phyloP scores from a whole-genome alignment of 2,113 vertebrate species.

The Gymnarchus niloticus region DNA sequence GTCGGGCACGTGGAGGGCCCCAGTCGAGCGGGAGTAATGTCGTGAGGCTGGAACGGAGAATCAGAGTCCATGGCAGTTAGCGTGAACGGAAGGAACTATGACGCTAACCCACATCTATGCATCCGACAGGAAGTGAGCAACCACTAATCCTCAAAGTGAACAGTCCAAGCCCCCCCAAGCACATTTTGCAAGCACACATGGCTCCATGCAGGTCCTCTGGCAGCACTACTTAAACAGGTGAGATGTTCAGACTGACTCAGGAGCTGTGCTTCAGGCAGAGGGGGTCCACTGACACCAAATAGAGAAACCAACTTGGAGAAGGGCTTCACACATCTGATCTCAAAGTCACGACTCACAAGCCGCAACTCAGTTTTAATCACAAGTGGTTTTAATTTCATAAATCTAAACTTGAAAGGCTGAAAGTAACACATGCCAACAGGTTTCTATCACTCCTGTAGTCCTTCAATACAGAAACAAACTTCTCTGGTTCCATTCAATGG shows the following conservation, averaged over 20 bases:
- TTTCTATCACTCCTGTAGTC: no score
- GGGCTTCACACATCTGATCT: no score
- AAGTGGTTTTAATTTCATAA: no score
- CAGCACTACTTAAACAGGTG: neutral
- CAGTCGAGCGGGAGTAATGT: slow-evolving; percentile 97
- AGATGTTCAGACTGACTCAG: neutral
- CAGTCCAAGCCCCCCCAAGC: neutral
- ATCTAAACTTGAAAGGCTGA: no score
- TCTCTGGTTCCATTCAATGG: no score
- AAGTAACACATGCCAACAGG: no score
- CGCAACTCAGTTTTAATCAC: no score
- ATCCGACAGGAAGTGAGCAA: neutral
- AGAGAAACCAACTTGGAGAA: no score
- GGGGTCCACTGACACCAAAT: no score
- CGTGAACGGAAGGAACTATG: slow-evolving; percentile 42
- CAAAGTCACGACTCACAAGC: no score
- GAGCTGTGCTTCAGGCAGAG: neutral
- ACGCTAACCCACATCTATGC: neutral
- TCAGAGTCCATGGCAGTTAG: slow-evolving; percentile 76
- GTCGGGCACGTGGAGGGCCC: slow-evolving; percentile 91
- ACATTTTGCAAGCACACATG: neutral
- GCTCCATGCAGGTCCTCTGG: neutral
- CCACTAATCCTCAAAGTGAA: neutral
- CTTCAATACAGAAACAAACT: no score
- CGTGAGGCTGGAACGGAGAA: slow-evolving; percentile 92